Evolutionary conservation across 2,888 invertebrate species (phyloP).

Genomic region (Melieria crassipennis): DNA sequence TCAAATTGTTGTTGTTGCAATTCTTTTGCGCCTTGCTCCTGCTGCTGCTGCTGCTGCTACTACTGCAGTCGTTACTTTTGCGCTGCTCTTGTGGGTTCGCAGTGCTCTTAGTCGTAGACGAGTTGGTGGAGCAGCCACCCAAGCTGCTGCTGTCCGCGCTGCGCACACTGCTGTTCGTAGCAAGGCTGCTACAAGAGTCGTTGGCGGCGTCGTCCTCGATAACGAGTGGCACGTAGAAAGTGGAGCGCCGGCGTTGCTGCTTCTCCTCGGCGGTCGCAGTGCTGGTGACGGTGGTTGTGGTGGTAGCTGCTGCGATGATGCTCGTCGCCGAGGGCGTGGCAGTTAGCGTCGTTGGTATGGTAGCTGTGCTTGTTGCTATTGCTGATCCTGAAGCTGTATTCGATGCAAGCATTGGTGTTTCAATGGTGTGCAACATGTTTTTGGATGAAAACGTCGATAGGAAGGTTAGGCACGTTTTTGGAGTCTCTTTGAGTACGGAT

Average conservation of each 20-base stretch:
- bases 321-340: constrained; percentile 25
- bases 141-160: constrained; percentile 24
- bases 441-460: background rate
- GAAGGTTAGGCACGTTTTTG: too few relatives aligned
- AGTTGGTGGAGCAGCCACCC: constrained; percentile 40
- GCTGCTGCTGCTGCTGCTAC: constrained; percentile 28
- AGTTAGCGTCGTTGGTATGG: constrained; percentile 28
- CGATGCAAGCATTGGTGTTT: constrained; percentile 32
- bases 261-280: constrained; percentile 64
- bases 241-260: constrained; percentile 73
- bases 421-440: constrained; percentile 56
- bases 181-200: constrained; percentile 16
- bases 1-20: constrained; percentile 46
- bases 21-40: constrained; percentile 45
- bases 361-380: constrained; percentile 42
- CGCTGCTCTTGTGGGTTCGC: constrained; percentile 7
- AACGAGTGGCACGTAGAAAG: constrained; percentile 77
- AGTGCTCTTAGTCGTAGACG: constrained; percentile 11
- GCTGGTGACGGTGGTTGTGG: constrained; percentile 38
- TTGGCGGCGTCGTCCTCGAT: constrained; percentile 58
- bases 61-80: constrained; percentile 24
- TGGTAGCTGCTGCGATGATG: constrained; percentile 39
- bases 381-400: constrained; percentile 37
- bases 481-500: too few relatives aligned
- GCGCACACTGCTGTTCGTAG: constrained; percentile 1